Evolutionary conservation across 1,140 invertebrate species (phyloP), one percentile per base, ranked within the genome.

Genomic region (Calephelis virginiensis): DNA sequence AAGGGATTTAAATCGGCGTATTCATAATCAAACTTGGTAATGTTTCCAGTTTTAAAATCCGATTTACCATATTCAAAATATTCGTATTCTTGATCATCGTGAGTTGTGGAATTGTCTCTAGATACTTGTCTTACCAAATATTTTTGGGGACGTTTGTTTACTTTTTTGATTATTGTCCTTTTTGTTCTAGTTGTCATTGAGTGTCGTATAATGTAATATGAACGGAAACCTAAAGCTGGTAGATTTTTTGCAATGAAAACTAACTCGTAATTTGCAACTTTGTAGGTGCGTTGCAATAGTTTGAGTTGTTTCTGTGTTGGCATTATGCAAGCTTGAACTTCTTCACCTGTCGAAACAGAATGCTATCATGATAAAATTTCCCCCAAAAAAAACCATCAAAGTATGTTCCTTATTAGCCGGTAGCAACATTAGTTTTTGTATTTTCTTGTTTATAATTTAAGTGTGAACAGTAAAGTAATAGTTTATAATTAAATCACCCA

Each of bases 181-280:
- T 75, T 72, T 11, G 8, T 10, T 53, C 67, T 53, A 0, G 2
- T 47, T 11, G 9, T 46, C 11, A 13, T 61, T 12, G 28, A 6
- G 28, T 66, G 45, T n/a, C 69, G 7, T 1, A 81, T 65, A 61
- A 73, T 37, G 10, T 59, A 86, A 61, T 86, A 92, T 0, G 84
- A 82, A 14, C 73, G 77, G 40, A 77, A 80, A 3, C 92, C 92
- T 6, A 92, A 49, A 0, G 92, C 78, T 49, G 92, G 91, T 6
- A 93, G 49, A 11, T 85, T 73, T 13, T 86, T 67, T 0, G 92
- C 92, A 11, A 82, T 60, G 70, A 93, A 93, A 0, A 93, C 82
- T 8, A 93, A 66, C 61, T 92, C 92, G 50, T 83, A 68, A 0
- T 78, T 76, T 0, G 85, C 82, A 40, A 62, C n/a, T 0, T 64